Conservation (phyloP, 2,888 invertebrate genomes). For the Apantesis nais region DNA sequence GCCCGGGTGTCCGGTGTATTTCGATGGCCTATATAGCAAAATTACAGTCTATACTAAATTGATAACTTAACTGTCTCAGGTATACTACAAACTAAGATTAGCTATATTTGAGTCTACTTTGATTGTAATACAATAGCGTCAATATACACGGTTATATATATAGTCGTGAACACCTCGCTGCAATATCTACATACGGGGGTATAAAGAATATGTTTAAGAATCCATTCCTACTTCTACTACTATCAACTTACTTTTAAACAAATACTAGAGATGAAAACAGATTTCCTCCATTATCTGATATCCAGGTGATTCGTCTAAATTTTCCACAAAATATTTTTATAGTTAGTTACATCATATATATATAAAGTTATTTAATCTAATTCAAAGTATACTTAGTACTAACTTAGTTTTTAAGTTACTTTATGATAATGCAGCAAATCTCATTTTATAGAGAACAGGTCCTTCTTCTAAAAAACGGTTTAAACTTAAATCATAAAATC, state of each 20-base stretch:
- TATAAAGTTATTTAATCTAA: too few species aligned
- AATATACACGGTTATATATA: not conserved
- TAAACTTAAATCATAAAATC: too few species aligned
- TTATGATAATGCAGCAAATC: too few species aligned
- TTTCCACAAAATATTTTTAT: too few species aligned
- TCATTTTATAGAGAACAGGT: too few species aligned
- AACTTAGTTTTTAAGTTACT: too few species aligned
- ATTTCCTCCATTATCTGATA: not conserved
- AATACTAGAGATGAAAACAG: not conserved
- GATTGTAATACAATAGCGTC: not conserved
- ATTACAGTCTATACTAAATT: not conserved
- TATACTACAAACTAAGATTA: not conserved
- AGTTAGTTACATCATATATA: too few species aligned
- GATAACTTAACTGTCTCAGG: not conserved
- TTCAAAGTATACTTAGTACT: too few species aligned
- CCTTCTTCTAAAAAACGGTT: too few species aligned
- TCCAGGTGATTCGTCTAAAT: too few species aligned
- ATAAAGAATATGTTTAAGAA: not conserved
- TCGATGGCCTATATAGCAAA: conserved; percentile 67
- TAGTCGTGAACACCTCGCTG: not conserved
- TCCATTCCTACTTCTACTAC: not conserved
- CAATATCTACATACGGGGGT: not conserved
- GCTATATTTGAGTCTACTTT: not conserved
- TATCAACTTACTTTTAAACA: not conserved
- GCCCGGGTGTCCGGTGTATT: conserved; percentile 86